Evolutionary conservation across 2,113 vertebrate species (phyloP).

Genomic region (Erpornis zantholeuca): DNA sequence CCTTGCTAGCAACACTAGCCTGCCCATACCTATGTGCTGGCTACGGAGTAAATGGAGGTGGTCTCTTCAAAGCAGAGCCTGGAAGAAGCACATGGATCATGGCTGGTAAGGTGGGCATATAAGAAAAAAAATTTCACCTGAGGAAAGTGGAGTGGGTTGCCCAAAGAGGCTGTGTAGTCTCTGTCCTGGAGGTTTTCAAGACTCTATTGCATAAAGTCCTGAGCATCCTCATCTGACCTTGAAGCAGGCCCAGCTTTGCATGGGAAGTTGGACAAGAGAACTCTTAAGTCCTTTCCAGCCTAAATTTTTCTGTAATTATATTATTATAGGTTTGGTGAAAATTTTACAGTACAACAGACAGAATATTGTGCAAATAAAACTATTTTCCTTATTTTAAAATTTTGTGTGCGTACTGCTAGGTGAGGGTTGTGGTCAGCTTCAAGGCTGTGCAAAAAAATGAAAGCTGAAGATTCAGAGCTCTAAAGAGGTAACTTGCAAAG

Average conservation of each 20-base stretch:
- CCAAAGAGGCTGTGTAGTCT: background rate
- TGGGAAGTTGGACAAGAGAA: background rate
- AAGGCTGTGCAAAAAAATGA: background rate
- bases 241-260: background rate
- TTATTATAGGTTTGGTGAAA: background rate
- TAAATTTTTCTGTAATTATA: background rate
- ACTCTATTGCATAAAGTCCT: background rate
- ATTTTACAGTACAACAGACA: background rate
- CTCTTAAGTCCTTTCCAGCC: background rate
- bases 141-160: background rate
- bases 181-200: background rate
- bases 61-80: background rate
- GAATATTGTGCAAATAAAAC: background rate
- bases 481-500: background rate
- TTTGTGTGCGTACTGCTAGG: background rate
- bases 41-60: background rate
- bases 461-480: background rate
- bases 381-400: background rate
- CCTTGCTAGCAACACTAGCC: background rate
- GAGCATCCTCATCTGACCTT: background rate
- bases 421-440: background rate
- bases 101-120: background rate
- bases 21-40: background rate
- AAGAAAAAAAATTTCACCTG: background rate
- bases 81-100: background rate